These are phyloP conservation scores for Brachionus rubens DNA, from an alignment of 1,140 invertebrate genomes.

Conservation along the genomic window DNA sequence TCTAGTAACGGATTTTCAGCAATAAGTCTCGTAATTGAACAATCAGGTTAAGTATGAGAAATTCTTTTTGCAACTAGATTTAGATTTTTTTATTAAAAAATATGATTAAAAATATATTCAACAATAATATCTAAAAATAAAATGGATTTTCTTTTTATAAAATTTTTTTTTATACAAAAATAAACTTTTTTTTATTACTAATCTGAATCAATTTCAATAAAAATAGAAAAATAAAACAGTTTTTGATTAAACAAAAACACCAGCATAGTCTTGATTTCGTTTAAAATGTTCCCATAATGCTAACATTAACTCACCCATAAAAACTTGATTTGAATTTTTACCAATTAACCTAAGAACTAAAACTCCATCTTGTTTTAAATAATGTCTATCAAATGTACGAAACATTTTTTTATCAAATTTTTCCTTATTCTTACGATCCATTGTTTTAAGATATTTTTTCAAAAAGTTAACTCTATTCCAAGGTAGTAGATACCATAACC, in stretches of 20 bases:
- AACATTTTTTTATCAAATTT: constrained; percentile 54
- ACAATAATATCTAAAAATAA: too few species aligned
- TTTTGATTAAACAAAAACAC: constrained; percentile 39
- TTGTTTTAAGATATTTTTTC: constrained; percentile 60
- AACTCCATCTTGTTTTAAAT: constrained; percentile 63
- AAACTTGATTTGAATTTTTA: constrained; percentile 63
- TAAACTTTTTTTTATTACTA: too few species aligned
- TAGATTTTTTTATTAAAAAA: too few species aligned
- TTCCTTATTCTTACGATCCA: constrained; percentile 54
- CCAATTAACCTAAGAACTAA: constrained; percentile 63
- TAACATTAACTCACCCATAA: constrained; percentile 62
- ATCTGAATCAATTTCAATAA: too few species aligned
- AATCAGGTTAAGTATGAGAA: too few species aligned
- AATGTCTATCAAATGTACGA: constrained; percentile 61
- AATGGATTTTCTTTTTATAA: too few species aligned
- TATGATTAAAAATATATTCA: too few species aligned
- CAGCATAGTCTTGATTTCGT: constrained; percentile 46
- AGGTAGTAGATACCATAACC: constrained; percentile 52
- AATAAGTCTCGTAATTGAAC: too few species aligned
- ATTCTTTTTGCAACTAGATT: neutral
- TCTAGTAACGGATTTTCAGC: too few species aligned
- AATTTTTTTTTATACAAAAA: too few species aligned
- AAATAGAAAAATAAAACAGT: too few species aligned
- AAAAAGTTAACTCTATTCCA: constrained; percentile 57
- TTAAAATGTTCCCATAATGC: constrained; percentile 57